Evolutionary conservation across 2,888 invertebrate species (phyloP), one percentile per base, ranked within the genome.

Genomic region (Eudasyphora cyanicolor): DNA sequence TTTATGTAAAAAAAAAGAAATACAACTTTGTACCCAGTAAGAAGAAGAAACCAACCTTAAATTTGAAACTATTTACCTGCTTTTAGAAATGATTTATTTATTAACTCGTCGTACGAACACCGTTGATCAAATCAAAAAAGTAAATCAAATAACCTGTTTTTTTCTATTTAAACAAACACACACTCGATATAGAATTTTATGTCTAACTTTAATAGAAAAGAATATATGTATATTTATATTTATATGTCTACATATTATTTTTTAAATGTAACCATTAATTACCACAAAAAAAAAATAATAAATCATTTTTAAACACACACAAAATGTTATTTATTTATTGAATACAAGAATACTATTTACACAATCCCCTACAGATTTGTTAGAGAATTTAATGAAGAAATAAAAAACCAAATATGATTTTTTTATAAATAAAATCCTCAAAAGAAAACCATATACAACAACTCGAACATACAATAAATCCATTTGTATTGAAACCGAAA

Each of bases 31-130:
- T 69, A 79, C 49, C 76, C 71, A 69, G 64, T 79, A 60, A 62
- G 42, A 45, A 82, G 80, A 60, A 62, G 42, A 45, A 82, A 83
- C 76, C 79, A 83, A 83, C 76, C 83, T 79, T 79, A 42, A 77
- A 84, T 81, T 73, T 76, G 84, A 76, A 84, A 84, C 84, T 79
- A 32, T 79, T 81, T 78, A 84, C 84, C 81, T 84, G 84, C 78
- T 84, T 84, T 84, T 76, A 64, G 64, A 81, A 80, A 57, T 67
- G 32, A 81, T 17, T 57, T 76, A 71, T 79, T 67, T 76, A 79
- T n/a, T n/a, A n/a, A n/a, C n/a, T n/a, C n/a, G n/a, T n/a, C n/a
- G n/a, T n/a, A n/a, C n/a, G n/a, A n/a, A n/a, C 73, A 84, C 29
- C 71, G 49, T 35, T 75, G 14, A 60, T 17, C 5, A 45, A 27